Evolutionary conservation across 2,797 vertebrate species (phyloP), one percentile per base, ranked within the genome.

Genomic region (Myioborus miniatus): DNA sequence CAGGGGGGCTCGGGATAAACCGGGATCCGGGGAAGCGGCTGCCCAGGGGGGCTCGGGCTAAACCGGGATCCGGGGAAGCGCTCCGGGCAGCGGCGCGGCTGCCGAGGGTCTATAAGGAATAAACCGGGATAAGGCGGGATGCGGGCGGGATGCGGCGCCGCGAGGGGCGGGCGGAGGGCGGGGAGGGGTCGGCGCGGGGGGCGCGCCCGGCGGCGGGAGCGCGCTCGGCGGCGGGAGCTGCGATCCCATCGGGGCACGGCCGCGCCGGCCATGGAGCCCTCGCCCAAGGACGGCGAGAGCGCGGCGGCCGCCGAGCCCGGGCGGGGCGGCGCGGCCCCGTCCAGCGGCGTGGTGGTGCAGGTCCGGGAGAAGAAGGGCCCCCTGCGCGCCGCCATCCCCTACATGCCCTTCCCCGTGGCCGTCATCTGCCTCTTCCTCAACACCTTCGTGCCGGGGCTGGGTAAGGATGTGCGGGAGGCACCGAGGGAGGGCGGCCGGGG

Each of bases 361-460:
- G 99, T 99, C 91, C 98, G 99, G 65, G 99, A 99, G 98, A 99
- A 99, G 98, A 99, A 99, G 96, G 99, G 99, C 53, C 95, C 98
- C 62, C 97, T 99, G 87, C 98, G 99, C 58, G 99, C 99, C n/a
- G 99, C 99, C n/a, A 99, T 99, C 98, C 99, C 99, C 85, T 99
- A 98, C 90, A 99, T 99, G 99, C 99, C 99, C 39, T 99, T 99
- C 96, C 99, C 99, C 9, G 97, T 99, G 96, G 99, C 99, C 12
- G 99, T 99, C 93, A 98, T 99, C 97, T 99, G 99, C 95, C 97
- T 99, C 84, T 99, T 99, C 96, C 98, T 99, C 96, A 99, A 99
- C 98, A 99, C 99, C 92, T 99, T 99, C 97, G 98, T 99, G 95
- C 99, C 99, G n/a, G 99, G 99, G 94, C 97, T 99, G 76, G 99